Percentiles rank a stretch among this genome's conserved stretches.
Conservation (phyloP, 2,113 vertebrate species). For the Hippolais icterina region DNA sequence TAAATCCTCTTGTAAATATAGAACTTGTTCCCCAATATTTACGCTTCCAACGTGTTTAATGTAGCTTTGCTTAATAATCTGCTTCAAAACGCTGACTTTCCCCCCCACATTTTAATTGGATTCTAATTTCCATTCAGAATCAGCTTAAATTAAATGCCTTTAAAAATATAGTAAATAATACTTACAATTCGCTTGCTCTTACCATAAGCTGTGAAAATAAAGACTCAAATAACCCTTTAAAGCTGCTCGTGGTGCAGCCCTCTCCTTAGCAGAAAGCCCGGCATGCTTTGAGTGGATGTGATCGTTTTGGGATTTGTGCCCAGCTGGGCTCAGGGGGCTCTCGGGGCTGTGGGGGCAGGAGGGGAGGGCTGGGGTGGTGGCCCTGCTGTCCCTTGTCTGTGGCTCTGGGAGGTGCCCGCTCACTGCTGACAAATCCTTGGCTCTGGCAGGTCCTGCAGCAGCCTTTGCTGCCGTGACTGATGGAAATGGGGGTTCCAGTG, state of each 20-base stretch:
- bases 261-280: rapidly evolving
- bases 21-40: neutral
- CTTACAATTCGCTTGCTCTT: neutral
- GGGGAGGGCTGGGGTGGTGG: rapidly evolving
- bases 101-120: conserved; percentile 16
- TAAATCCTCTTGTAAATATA: conserved; percentile 6
- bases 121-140: conserved; percentile 35
- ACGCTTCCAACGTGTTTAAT: neutral
- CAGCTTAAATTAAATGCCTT: conserved; percentile 10
- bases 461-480: neutral
- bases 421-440: neutral
- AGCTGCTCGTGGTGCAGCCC: neutral
- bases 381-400: rapidly evolving
- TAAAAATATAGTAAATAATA: conserved; percentile 36
- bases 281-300: neutral
- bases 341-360: rapidly evolving
- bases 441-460: neutral
- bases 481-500: neutral
- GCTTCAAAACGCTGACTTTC: neutral
- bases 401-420: neutral
- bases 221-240: neutral
- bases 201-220: neutral
- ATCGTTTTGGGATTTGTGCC: neutral
- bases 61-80: conserved; percentile 37
- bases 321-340: neutral